Conservation (phyloP, 2,797 vertebrate species). For the Propithecus deckenii region DNA sequence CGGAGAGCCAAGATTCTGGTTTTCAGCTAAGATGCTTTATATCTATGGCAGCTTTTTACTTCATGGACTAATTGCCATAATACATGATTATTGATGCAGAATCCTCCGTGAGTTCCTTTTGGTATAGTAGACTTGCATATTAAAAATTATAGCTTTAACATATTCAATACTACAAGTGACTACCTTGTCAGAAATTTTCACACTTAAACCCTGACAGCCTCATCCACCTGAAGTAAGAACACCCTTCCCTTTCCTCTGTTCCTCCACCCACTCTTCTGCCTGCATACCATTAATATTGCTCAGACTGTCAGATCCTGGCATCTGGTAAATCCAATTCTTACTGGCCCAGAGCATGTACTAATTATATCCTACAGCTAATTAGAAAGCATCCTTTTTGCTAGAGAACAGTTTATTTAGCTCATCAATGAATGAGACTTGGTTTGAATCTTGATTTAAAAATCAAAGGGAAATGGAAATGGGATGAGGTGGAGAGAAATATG, state of each 20-base stretch:
- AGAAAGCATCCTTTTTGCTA: slow-evolving; percentile 64
- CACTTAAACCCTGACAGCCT: neutral
- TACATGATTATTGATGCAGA: slow-evolving; percentile 21
- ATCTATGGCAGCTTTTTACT: neutral
- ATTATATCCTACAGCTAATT: slow-evolving; percentile 75
- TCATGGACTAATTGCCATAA: slow-evolving; percentile 46
- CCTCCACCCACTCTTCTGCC: neutral
- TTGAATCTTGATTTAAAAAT: slow-evolving; percentile 71
- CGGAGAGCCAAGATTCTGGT: slow-evolving; percentile 2
- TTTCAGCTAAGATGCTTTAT: slow-evolving; percentile 44
- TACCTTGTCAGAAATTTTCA: slow-evolving; percentile 46
- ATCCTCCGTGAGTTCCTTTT: slow-evolving; percentile 28
- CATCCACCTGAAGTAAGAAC: neutral
- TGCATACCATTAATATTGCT: slow-evolving; percentile 24
- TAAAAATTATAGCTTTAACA: slow-evolving; percentile 41
- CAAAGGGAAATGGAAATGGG: slow-evolving; percentile 10
- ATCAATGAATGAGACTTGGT: slow-evolving; percentile 61
- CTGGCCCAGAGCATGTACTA: slow-evolving; percentile 61
- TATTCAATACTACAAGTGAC: slow-evolving; percentile 29
- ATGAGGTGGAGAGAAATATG: neutral
- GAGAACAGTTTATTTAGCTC: slow-evolving; percentile 70
- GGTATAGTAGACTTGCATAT: neutral
- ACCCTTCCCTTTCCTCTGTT: neutral
- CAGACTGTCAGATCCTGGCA: slow-evolving; percentile 54
- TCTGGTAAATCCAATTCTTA: slow-evolving; percentile 72